Base-by-base conservation (phyloP, 2,113 vertebrate genomes). In the Corythoichthys haematopterus region DNA sequence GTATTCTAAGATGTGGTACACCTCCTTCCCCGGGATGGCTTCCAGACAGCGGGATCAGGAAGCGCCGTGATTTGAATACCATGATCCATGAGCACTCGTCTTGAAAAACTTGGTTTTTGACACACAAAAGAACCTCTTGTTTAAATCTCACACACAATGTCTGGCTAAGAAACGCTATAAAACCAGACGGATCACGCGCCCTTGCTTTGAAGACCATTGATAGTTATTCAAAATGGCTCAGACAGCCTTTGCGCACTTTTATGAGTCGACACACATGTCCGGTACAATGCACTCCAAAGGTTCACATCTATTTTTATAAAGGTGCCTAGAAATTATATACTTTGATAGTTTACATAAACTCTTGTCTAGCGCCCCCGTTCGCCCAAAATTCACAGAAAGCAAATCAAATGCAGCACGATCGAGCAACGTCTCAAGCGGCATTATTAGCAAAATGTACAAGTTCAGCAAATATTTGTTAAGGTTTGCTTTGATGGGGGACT, bases 21-120 rank as follows among this genome's bases (percentile, higher is more conserved):
- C 84, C 87, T 89, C 89, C 81, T 71, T 43, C 60, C 74, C 80
- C 77, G 86, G 87, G 87, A 91, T 88, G 75, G 71, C 76, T 91
- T 92, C 90, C 92, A 93, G 90, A 88, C 82, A 71, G 76, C 55
- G 68, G 78, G 78, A 81, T 68, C 80, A 89, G 88, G 89, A 91
- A 89, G 85, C 66, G 67, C 85, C 83, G 79, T 89, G 90, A 90
- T 90, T 90, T 87, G 79, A 92, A 91, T 87, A 88, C 84, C 88
- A 88, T 85, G 89, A 92, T 92, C 87, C 82, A 78, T 80, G 83
- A 87, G 85, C 69, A 83, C 78, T 90, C 92, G 92, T 92, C 89
- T 80, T 86, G 88, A 90, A 89, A 91, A 88, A 84, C 71, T 62
- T 86, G 85, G 80, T 87, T 90, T 84, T 33, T 85, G 84, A 88